Evolutionary conservation across 2,113 vertebrate species (phyloP).

Genomic region (Danionella cerebrum): DNA sequence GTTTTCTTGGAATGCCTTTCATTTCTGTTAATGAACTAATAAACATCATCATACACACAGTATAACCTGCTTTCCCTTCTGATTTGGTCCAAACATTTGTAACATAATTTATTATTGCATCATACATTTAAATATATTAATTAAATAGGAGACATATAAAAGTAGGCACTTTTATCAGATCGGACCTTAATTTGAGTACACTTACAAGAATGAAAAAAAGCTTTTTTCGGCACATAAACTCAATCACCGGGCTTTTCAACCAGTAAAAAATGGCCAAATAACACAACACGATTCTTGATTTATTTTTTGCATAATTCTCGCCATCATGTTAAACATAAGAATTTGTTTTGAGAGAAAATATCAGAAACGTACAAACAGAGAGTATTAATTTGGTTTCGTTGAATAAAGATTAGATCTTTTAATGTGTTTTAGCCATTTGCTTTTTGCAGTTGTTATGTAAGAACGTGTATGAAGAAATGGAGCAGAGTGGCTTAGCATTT

Average conservation of each 20-base stretch:
- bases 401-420: no score
- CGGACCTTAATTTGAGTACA: slow-evolving; percentile 4
- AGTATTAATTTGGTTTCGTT: no score
- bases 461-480: not conserved
- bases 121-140: slow-evolving; percentile 32
- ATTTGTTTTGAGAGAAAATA: no score
- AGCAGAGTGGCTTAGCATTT: not conserved
- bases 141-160: slow-evolving; percentile 55
- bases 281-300: no score
- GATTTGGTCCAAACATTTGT: slow-evolving; percentile 28
- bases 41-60: slow-evolving; percentile 8
- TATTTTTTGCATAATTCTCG: no score
- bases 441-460: not conserved
- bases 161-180: slow-evolving; percentile 55
- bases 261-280: not conserved
- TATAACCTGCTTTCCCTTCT: slow-evolving; percentile 33
- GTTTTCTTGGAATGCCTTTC: not conserved
- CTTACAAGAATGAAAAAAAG: slow-evolving; percentile 10
- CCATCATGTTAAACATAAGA: no score
- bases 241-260: not conserved
- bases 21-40: slow-evolving; percentile 7
- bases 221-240: slow-evolving; percentile 12
- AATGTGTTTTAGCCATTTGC: no score
- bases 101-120: not conserved
- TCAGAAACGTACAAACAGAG: no score